A percentile compares a stretch with the other conserved stretches of the same genome.
Evolutionary conservation across 2,113 vertebrate genomes (phyloP).

Genomic region (Petrocephalus microphthalmus): DNA sequence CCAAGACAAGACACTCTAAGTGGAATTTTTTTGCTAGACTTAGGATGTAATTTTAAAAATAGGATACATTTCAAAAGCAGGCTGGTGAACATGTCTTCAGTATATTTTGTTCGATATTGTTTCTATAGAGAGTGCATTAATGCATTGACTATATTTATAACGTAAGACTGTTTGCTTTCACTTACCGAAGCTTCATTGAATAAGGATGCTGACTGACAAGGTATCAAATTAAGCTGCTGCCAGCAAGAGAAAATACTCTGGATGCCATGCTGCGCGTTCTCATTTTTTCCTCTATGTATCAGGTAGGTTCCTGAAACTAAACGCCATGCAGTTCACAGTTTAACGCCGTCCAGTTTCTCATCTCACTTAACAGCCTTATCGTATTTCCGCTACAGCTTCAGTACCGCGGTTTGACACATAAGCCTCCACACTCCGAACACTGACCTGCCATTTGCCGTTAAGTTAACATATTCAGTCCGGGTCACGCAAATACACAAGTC

Average conservation of each 20-base stretch:
- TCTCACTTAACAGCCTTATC: slow-evolving; percentile 5
- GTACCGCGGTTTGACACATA: not conserved
- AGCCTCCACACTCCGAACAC: not conserved
- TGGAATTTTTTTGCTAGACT: not conserved
- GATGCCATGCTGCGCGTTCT: not conserved
- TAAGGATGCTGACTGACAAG: not conserved
- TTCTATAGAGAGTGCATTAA: not conserved
- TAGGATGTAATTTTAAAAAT: too few species aligned
- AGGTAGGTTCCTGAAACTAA: not conserved
- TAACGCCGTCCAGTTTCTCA: not conserved
- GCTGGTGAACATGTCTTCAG: not conserved
- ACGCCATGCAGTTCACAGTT: not conserved
- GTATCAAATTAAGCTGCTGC: not conserved
- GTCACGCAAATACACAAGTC: not conserved
- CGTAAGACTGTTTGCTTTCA: not conserved
- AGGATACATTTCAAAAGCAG: not conserved
- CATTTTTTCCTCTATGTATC: not conserved
- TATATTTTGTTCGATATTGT: not conserved
- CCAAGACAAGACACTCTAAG: not conserved
- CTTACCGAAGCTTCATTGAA: not conserved
- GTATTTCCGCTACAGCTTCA: not conserved
- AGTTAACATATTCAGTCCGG: not conserved
- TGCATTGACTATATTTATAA: not conserved
- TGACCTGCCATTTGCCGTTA: not conserved
- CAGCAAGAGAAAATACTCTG: not conserved